These are phyloP conservation scores for Tricholaema leucomelas DNA, from an alignment of 2,113 vertebrate species.

Conservation along the genomic window DNA sequence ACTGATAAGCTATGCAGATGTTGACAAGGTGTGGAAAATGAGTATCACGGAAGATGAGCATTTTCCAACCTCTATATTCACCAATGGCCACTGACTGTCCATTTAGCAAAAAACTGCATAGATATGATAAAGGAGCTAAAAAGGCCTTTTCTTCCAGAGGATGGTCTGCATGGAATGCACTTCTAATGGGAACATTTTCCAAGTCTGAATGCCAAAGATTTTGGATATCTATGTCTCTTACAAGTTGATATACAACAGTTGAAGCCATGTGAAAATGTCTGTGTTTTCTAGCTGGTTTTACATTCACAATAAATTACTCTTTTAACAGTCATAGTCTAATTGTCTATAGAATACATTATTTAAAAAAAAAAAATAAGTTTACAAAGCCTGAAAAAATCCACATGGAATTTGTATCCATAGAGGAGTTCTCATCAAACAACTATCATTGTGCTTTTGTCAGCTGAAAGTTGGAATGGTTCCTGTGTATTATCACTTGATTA, in stretches of 20 bases:
- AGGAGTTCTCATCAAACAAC: conserved; percentile 25
- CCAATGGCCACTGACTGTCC: not conserved
- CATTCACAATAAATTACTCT: not conserved
- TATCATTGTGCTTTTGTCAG: conserved; percentile 16
- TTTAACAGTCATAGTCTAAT: conserved; percentile 35
- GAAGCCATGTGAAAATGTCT: not conserved
- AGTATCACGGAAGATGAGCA: not conserved
- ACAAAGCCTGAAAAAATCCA: conserved; percentile 41
- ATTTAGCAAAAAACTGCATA: not conserved
- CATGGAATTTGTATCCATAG: conserved; percentile 20
- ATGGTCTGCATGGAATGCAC: not conserved
- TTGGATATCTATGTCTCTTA: not conserved
- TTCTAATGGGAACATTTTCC: not conserved
- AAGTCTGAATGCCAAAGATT: not conserved
- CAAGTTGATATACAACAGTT: not conserved
- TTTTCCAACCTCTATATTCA: not conserved
- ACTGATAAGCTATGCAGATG: not conserved
- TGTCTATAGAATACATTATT: not conserved
- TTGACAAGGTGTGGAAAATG: not conserved
- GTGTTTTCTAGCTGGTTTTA: conserved; percentile 11
- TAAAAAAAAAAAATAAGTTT: conserved; percentile 56
- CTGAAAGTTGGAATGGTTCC: not conserved
- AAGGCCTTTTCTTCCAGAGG: not conserved
- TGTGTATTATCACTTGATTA: conserved; percentile 52
- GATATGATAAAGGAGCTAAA: not conserved